A percentile compares a stretch with the other conserved stretches of the same genome.
These are phyloP conservation scores for Monoplex corrugatus DNA, from an alignment of 2,888 invertebrate genomes.

Conservation along the genomic window DNA sequence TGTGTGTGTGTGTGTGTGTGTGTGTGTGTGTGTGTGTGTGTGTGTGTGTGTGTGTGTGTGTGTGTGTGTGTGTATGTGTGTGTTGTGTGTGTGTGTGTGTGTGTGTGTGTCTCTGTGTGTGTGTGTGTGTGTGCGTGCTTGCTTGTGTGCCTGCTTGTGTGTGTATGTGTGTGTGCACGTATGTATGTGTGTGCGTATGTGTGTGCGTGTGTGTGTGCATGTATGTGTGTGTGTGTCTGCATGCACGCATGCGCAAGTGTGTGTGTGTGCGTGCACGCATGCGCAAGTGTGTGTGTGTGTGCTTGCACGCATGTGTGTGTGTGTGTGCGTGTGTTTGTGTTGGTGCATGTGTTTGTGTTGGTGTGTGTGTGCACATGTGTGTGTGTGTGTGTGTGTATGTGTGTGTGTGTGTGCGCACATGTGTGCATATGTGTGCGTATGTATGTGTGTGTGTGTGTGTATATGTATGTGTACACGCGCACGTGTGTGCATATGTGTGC, in stretches of 20 bases:
- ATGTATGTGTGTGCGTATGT: too few species aligned
- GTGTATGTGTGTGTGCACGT: too few species aligned
- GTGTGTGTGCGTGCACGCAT: neutral
- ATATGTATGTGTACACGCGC: neutral
- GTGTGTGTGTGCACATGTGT: neutral
- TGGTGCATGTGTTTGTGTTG: neutral
- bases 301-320: neutral
- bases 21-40: neutral
- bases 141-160: too few species aligned
- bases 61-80: neutral
- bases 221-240: too few species aligned
- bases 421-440: neutral
- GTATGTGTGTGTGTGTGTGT: neutral
- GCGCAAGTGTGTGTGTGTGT: too few species aligned
- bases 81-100: slow-evolving; percentile 28
- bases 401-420: neutral
- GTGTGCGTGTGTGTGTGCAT: too few species aligned
- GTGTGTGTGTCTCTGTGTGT: neutral
- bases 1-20: neutral
- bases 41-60: neutral
- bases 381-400: neutral
- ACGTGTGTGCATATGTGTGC: neutral
- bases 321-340: neutral
- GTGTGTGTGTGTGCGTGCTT: neutral
- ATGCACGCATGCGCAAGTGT: neutral